Percentiles rank a stretch among this genome's conserved stretches.
Evolutionary conservation across 2,797 vertebrate species (phyloP).

Genomic region (Psittacula derbiana): DNA sequence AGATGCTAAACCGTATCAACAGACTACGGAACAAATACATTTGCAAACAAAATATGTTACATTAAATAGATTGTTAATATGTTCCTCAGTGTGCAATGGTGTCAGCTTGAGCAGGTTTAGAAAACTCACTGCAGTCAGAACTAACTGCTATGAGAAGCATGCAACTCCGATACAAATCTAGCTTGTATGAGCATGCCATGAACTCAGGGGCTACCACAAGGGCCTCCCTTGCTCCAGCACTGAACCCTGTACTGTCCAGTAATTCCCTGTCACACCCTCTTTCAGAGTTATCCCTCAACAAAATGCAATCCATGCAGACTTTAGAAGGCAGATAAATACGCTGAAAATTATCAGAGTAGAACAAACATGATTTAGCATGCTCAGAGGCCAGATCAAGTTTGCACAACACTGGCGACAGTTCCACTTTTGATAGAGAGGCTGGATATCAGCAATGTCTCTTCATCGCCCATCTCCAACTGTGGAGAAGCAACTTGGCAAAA

Average conservation of each 20-base stretch:
- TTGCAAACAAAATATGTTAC: background rate
- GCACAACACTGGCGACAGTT: background rate
- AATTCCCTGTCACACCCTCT: background rate
- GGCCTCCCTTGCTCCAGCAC: background rate
- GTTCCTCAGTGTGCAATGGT: background rate
- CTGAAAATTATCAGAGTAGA: background rate
- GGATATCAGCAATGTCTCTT: background rate
- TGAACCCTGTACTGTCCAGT: background rate
- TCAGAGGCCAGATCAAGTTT: background rate
- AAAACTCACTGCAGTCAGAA: background rate
- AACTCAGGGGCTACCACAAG: background rate
- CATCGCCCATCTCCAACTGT: background rate
- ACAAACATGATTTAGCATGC: background rate
- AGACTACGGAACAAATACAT: background rate
- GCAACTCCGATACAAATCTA: background rate
- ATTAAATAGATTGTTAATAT: background rate
- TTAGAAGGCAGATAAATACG: conserved; percentile 1
- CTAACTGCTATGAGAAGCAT: background rate
- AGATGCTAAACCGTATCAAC: background rate
- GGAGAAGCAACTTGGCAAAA: background rate
- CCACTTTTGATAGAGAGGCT: background rate
- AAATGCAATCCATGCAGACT: background rate
- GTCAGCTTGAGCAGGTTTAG: background rate
- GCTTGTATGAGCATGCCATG: background rate
- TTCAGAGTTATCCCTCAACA: background rate